phyloP scores from a whole-genome alignment of 2,888 invertebrate genomes.

The Spisula solida region DNA sequence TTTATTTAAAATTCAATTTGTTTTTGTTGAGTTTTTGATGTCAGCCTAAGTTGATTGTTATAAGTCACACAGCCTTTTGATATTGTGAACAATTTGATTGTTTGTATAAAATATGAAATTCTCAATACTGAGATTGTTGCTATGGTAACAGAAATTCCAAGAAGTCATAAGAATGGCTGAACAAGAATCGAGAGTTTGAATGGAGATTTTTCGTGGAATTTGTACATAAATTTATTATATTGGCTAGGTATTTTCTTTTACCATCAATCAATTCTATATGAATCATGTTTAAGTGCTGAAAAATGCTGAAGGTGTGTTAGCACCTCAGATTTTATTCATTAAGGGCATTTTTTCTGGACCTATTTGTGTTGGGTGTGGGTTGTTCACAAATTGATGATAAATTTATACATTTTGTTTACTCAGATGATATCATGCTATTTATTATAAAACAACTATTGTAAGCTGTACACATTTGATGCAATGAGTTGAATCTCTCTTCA shows the following conservation, averaged over 20 bases:
- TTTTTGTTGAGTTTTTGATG: not conserved
- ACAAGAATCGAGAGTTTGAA: not conserved
- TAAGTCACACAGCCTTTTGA: not conserved
- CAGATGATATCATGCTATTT: not conserved
- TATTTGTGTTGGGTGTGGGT: not conserved
- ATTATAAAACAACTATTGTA: not conserved
- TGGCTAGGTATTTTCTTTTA: not conserved
- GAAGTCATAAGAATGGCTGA: not conserved
- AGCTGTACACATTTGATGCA: not conserved
- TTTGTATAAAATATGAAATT: not conserved
- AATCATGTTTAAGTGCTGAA: not conserved
- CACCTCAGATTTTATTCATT: not conserved
- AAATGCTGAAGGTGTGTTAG: not conserved
- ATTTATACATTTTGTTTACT: not conserved
- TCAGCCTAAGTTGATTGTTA: not conserved
- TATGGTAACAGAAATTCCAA: not conserved
- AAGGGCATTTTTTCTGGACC: not conserved
- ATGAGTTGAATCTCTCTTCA: not conserved
- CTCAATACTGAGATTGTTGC: not conserved
- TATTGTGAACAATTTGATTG: not conserved
- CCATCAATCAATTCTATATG: not conserved
- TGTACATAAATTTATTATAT: conserved; percentile 18
- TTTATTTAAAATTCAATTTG: not conserved
- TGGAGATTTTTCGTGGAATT: not conserved
- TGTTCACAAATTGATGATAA: not conserved